Conservation (phyloP, 2,113 vertebrate genomes). For the Grammomys surdaster region DNA sequence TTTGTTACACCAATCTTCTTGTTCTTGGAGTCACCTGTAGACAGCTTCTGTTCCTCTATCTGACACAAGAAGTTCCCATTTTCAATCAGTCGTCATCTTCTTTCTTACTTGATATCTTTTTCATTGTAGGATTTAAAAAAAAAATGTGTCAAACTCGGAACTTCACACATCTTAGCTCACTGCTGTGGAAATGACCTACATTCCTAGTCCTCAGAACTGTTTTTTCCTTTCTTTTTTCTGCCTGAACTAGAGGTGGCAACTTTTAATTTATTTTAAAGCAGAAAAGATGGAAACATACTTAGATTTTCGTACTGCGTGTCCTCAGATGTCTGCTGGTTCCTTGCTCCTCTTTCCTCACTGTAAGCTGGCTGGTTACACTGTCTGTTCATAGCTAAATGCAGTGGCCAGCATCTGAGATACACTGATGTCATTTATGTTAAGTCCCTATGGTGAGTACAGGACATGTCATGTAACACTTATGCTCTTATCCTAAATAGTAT, state of each 20-base stretch:
- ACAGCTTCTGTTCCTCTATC: background rate
- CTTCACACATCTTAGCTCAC: background rate
- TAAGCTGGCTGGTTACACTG: too few relatives aligned
- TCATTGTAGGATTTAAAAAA: background rate
- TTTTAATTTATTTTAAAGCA: background rate
- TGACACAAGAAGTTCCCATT: background rate
- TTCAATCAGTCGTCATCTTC: too few relatives aligned
- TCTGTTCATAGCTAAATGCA: background rate
- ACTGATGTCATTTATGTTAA: background rate
- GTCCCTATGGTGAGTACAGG: background rate
- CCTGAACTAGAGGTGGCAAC: background rate
- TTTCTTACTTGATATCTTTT: background rate
- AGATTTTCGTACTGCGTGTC: too few relatives aligned
- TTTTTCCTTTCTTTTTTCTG: background rate
- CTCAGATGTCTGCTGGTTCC: background rate
- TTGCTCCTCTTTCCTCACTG: background rate
- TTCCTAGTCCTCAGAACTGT: background rate
- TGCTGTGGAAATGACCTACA: background rate
- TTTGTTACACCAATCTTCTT: background rate
- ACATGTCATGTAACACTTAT: too few relatives aligned
- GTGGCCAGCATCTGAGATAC: background rate
- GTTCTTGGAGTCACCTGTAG: background rate
- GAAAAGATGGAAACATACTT: background rate
- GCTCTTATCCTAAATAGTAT: background rate
- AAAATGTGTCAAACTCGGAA: background rate